Percentiles rank a stretch among this genome's conserved stretches.
Evolutionary conservation across 2,113 vertebrate species (phyloP).

Genomic region (Calyptommatus sinebrachiatus): DNA sequence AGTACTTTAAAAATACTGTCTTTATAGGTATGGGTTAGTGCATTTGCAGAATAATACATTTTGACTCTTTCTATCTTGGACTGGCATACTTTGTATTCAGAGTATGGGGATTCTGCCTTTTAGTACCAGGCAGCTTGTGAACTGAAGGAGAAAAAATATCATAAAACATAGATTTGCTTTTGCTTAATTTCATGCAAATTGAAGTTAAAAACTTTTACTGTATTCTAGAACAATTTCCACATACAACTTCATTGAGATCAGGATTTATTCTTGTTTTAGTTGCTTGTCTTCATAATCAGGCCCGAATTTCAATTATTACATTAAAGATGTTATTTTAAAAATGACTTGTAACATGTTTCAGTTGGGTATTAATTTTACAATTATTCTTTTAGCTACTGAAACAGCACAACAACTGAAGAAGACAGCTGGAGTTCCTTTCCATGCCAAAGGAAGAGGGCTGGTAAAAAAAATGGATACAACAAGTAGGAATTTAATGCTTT

Average conservation of each 20-base stretch:
- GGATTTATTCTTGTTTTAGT: not conserved
- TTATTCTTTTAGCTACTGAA: constrained; percentile 81
- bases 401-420: constrained; percentile 96
- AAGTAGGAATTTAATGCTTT: constrained; percentile 74
- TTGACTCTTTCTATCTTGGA: not conserved
- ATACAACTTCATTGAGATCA: not conserved
- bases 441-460: constrained; percentile 95
- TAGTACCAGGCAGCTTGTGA: too few species aligned
- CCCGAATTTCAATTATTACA: not conserved
- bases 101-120: not conserved
- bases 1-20: too few species aligned
- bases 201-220: not conserved
- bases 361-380: constrained; percentile 31
- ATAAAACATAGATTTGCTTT: not conserved
- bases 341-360: constrained; percentile 1
- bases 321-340: not conserved
- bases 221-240: not conserved
- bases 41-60: not conserved
- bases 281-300: not conserved
- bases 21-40: not conserved
- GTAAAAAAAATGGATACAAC: constrained; percentile 98
- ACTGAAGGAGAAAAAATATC: not conserved
- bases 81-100: not conserved
- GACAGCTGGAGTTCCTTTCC: constrained; percentile 94
- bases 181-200: too few species aligned